Conservation (phyloP, 2,113 vertebrate species). For the Oriolus oriolus region DNA sequence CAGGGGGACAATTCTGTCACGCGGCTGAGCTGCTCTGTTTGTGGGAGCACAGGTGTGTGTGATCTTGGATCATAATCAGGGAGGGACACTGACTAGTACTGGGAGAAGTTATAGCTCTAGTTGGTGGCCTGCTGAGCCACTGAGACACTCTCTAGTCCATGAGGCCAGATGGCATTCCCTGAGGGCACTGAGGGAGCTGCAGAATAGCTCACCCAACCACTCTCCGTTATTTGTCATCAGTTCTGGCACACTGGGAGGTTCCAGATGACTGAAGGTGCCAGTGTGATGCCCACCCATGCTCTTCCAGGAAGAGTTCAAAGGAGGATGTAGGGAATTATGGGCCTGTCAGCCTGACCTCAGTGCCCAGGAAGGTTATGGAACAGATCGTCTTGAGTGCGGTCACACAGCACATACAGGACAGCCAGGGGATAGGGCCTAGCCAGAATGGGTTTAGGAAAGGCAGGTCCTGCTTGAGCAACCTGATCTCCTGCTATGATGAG, state of each 20-base stretch:
- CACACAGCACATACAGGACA: not conserved
- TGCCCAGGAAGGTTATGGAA: not conserved
- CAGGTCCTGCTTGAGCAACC: not conserved
- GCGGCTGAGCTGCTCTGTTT: fast-evolving
- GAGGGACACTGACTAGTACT: not conserved
- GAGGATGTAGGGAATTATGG: not conserved
- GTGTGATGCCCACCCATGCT: not conserved
- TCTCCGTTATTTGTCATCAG: not conserved
- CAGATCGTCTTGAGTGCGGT: not conserved
- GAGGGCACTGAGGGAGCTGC: not conserved
- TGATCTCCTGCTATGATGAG: not conserved
- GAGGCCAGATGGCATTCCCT: not conserved
- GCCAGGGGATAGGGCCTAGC: not conserved
- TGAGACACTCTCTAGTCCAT: not conserved
- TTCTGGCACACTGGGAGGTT: not conserved
- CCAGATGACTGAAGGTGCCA: not conserved
- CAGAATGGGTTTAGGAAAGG: not conserved
- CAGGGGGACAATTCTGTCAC: not conserved
- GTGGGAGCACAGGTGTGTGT: fast-evolving
- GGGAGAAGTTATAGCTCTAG: not conserved
- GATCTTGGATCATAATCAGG: not conserved
- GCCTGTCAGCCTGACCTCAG: not conserved
- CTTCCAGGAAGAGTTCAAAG: not conserved
- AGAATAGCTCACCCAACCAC: not conserved
- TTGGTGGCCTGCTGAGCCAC: not conserved